Conservation (phyloP, 2,888 invertebrate species). For the Thymelicus acteon region DNA sequence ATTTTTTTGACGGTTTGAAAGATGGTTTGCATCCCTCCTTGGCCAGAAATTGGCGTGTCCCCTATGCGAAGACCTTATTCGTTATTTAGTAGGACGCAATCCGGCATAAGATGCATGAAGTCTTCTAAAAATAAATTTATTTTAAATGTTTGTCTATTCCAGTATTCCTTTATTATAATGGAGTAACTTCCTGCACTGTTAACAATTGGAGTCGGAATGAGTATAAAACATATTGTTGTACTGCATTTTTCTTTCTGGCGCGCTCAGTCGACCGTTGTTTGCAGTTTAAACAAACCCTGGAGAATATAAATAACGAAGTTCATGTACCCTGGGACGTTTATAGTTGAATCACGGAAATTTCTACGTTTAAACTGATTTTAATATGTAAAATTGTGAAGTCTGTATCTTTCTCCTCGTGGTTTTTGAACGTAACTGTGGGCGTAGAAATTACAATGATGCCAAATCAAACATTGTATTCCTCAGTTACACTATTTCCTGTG, state of each 20-base stretch:
- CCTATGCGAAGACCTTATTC: no score
- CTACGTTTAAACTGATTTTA: background rate
- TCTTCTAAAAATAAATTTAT: no score
- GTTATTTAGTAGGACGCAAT: no score
- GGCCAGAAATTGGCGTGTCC: no score
- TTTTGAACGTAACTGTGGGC: no score
- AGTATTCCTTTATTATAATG: background rate
- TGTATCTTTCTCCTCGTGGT: background rate
- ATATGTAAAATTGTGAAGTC: background rate
- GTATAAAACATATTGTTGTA: background rate
- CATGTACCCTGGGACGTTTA: background rate
- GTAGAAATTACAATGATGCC: no score
- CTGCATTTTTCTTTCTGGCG: conserved; percentile 6
- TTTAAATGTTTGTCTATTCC: background rate
- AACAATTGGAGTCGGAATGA: conserved; percentile 7
- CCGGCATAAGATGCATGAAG: no score
- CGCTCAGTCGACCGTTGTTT: conserved; percentile 10
- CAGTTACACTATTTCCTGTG: no score
- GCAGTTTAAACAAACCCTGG: conserved; percentile 1
- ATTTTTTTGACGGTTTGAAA: no score
- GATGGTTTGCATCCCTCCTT: no score
- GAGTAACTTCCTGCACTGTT: background rate
- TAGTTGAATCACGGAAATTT: background rate
- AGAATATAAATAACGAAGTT: conserved; percentile 12
- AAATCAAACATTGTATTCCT: no score